Percentiles rank a stretch among this genome's conserved stretches.
Evolutionary conservation across 64 coral and sea anemone genomes (phyloP).

Genomic region (Montipora sp.): DNA sequence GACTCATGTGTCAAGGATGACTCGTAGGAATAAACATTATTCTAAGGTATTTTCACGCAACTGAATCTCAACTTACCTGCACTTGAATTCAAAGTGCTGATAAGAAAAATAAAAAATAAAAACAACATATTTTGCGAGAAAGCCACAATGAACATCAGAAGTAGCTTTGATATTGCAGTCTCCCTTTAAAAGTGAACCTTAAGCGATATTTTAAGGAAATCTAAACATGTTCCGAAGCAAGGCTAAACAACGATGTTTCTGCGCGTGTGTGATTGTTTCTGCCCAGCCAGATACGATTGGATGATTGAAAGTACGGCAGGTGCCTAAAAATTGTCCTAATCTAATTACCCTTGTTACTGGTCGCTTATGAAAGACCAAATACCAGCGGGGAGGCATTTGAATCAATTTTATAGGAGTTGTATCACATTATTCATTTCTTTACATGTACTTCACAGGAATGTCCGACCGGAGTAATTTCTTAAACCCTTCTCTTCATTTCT

Average conservation of each 20-base stretch:
- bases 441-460: not conserved
- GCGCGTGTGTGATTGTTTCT: not conserved
- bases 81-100: slow-evolving; percentile 19
- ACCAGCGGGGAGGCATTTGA: not conserved
- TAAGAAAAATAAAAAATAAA: not conserved
- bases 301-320: not conserved
- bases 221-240: not conserved
- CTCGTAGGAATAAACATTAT: not conserved
- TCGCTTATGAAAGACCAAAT: not conserved
- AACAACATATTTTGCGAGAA: not conserved
- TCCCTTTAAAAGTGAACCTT: no score
- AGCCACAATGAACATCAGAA: not conserved
- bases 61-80: not conserved
- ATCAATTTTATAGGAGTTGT: not conserved
- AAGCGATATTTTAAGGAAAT: not conserved
- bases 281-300: not conserved
- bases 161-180: not conserved
- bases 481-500: not conserved
- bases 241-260: not conserved
- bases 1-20: not conserved
- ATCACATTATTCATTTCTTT: not conserved
- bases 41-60: no score
- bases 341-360: not conserved
- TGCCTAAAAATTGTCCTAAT: not conserved
- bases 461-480: not conserved